Evolutionary conservation across 1,140 invertebrate species (phyloP).

Genomic region (Adoxophyes honmai): DNA sequence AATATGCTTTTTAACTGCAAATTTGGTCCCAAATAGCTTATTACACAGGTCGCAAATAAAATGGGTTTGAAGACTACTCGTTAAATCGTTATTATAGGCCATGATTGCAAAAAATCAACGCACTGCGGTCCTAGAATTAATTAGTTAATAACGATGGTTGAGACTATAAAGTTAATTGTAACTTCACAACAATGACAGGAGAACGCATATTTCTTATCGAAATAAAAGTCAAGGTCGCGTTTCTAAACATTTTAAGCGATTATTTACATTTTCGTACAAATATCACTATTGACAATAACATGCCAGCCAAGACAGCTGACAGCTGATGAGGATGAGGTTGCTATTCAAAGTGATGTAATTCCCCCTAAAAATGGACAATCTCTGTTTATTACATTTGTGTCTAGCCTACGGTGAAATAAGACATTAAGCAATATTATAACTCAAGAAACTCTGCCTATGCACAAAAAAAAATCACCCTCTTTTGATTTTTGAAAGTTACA

Average conservation of each 20-base stretch:
- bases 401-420: too few species aligned
- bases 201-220: neutral
- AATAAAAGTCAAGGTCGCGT: neutral
- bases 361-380: too few species aligned
- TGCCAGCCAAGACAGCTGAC: neutral
- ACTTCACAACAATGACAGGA: neutral
- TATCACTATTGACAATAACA: neutral
- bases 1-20: slow-evolving; percentile 9
- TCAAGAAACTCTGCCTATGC: too few species aligned
- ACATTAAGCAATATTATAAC: too few species aligned
- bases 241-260: neutral
- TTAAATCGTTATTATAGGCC: slow-evolving; percentile 7
- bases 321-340: neutral
- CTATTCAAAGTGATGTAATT: too few species aligned
- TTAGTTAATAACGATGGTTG: too few species aligned
- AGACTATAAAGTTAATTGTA: neutral
- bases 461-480: too few species aligned
- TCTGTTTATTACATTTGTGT: too few species aligned
- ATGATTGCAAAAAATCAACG: neutral
- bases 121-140: too few species aligned
- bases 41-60: slow-evolving; percentile 31
- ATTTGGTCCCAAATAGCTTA: slow-evolving; percentile 15
- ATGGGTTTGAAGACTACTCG: slow-evolving; percentile 23
- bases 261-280: neutral
- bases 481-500: too few species aligned